Evolutionary conservation across 2,888 invertebrate species (phyloP), one percentile per base, ranked within the genome.

Genomic region (Cerceris ruficornis): DNA sequence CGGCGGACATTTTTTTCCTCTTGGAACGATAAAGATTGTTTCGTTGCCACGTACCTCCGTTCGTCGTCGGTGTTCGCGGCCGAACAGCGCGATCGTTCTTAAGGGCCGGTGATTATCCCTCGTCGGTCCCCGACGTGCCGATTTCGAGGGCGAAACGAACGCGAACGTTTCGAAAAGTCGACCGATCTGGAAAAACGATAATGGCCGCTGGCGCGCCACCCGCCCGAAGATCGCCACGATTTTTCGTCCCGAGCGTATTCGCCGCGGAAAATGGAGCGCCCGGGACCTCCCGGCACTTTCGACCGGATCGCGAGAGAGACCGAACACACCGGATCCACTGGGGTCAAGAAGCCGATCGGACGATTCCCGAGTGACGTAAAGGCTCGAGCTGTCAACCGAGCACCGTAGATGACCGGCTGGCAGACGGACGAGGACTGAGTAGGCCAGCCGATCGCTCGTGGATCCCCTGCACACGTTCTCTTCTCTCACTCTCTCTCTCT

Each of bases 381-480:
- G 62, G 42, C 80, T 58, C 76, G 69, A 77, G 74, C 80, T 83
- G 77, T 80, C 87, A 88, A 84, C 83, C 80, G 80, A 81, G 75
- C 39, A 54, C 77, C 81, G 87, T 84, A 80, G 84, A 86, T 84
- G 87, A 89, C 88, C 89, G 90, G 88, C 90, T 89, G 91, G 88
- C 89, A 88, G 89, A 86, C 90, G 90, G 90, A 89, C 88, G 91
- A 91, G 91, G 90, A 91, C 89, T 91, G 90, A 88, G 86, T 84
- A 90, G 85, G 81, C 84, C 85, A 85, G 88, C 88, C 90, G 91
- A 90, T 88, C 88, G 88, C 88, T 88, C 87, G 86, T 86, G 86
- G 87, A 87, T 88, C 87, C 90, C 90, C 91, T 86, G 84, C 85
- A 84, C 80, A 73, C 70, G 75, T 77, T 75, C 80, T 80, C 77